Base-by-base conservation (phyloP, 2,797 vertebrate genomes). In the Poeciliopsis infans region DNA sequence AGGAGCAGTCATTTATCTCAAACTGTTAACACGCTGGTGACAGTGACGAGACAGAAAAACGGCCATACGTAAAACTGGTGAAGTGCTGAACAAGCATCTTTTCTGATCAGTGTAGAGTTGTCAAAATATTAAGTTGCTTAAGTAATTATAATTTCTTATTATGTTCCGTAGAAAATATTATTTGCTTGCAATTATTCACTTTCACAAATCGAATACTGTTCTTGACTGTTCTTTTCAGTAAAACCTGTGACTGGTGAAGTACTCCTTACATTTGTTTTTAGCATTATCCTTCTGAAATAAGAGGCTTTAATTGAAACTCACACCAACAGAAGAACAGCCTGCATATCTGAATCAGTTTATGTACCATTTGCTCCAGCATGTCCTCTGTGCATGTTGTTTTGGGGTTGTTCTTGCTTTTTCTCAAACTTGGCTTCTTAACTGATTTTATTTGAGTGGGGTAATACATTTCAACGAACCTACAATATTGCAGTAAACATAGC, bases 1-100 rank as follows among this genome's bases (percentile, higher is more conserved):
- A 93, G 92, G 80, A 87, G 77, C 81, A 89, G 88, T 66, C 84
- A 84, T 94, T 92, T 89, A 93, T 90, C 91, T 89, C 47, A 73
- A 66, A 84, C 82, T 83, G 76, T 75, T 46, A 70, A 85, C 83
- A 87, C 87, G 72, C 57, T 23, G 77, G 72, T 78, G 75, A 79
- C 45, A 83, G 82, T 77, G 82, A 89, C 73, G 12, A 53, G 25
- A 72, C 68, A 79, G 66, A 70, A 83, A 84, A 85, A 80, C 59
- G 68, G 73, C 49, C 80, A 49, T 70, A 55, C 49, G 55, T 59
- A 72, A 49, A 55, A 72, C 31, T 41, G 53, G 72, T 23, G 77
- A 78, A 90, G 68, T 82, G 88, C 91, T 90, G 90, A 92, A 64
- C 3, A 7, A 74, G 90, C 86, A 85, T 89, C 74, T 80, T 76